A percentile compares a stretch with the other conserved stretches of the same genome.
Evolutionary conservation across 2,797 vertebrate species (phyloP).

Genomic region (Thaleichthys pacificus): DNA sequence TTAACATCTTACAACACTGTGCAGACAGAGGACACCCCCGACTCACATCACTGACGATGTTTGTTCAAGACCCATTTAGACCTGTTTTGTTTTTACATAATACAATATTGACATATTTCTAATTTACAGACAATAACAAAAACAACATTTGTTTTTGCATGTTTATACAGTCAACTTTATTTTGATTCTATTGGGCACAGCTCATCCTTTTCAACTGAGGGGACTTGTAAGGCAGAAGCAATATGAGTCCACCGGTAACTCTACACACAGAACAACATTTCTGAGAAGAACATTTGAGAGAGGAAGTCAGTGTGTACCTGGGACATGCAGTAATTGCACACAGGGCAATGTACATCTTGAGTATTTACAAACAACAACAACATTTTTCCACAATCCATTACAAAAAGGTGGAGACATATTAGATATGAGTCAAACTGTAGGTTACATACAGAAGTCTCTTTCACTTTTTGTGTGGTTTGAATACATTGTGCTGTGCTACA

Average conservation of each 20-base stretch:
- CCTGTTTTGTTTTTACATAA: not conserved
- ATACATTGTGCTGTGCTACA: constrained; percentile 34
- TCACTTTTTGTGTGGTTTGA: constrained; percentile 23
- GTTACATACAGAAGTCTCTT: constrained; percentile 22
- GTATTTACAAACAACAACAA: constrained; percentile 79
- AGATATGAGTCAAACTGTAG: constrained; percentile 38
- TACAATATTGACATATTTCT: not conserved
- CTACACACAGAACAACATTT: constrained; percentile 82
- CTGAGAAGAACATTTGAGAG: constrained; percentile 72
- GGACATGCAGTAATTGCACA: constrained; percentile 84
- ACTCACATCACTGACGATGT: not conserved
- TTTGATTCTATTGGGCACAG: constrained; percentile 79
- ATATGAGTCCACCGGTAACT: constrained; percentile 79
- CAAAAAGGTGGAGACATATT: constrained; percentile 81
- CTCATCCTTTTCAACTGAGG: constrained; percentile 82
- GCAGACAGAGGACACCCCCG: constrained; percentile 10
- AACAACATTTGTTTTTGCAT: constrained; percentile 1
- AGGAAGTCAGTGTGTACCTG: constrained; percentile 48
- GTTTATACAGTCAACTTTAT: constrained; percentile 84
- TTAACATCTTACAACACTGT: not conserved
- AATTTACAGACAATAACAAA: not conserved
- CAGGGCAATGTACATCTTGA: constrained; percentile 82
- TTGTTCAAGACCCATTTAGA: not conserved
- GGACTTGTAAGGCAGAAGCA: constrained; percentile 89
- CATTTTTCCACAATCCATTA: constrained; percentile 75